phyloP scores from a whole-genome alignment of 1,140 invertebrate genomes.

The Calliphora vicina region DNA sequence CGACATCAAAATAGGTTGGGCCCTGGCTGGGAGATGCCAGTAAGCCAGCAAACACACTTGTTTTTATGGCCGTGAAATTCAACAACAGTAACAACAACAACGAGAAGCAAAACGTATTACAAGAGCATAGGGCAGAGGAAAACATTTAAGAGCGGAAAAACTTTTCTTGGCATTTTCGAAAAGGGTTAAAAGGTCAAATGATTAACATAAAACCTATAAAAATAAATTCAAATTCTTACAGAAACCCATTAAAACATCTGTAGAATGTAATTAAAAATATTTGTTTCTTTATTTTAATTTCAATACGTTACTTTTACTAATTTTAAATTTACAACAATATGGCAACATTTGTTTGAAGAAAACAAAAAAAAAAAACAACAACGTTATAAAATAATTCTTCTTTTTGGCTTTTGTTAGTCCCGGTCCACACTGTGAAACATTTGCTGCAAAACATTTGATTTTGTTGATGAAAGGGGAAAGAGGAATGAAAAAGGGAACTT shows the following conservation, averaged over 20 bases:
- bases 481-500: no score
- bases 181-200: constrained; percentile 33
- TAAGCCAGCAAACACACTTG: constrained; percentile 12
- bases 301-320: not conserved
- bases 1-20: not conserved
- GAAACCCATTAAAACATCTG: constrained; percentile 31
- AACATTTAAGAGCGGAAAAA: constrained; percentile 23
- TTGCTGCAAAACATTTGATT: no score
- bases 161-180: not conserved
- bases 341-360: not conserved
- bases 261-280: constrained; percentile 8
- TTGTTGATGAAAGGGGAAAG: no score
- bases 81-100: constrained; percentile 3
- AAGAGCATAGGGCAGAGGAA: not conserved
- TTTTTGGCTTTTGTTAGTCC: no score
- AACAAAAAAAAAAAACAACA: not conserved
- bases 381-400: no score
- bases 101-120: not conserved
- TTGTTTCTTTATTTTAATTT: not conserved
- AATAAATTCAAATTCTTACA: constrained; percentile 28
- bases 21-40: not conserved
- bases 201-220: constrained; percentile 32
- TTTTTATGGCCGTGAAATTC: constrained; percentile 32
- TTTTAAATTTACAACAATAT: not conserved
- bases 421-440: no score